Evolutionary conservation across 2,888 invertebrate species (phyloP).

Genomic region (Bellardia pandia): DNA sequence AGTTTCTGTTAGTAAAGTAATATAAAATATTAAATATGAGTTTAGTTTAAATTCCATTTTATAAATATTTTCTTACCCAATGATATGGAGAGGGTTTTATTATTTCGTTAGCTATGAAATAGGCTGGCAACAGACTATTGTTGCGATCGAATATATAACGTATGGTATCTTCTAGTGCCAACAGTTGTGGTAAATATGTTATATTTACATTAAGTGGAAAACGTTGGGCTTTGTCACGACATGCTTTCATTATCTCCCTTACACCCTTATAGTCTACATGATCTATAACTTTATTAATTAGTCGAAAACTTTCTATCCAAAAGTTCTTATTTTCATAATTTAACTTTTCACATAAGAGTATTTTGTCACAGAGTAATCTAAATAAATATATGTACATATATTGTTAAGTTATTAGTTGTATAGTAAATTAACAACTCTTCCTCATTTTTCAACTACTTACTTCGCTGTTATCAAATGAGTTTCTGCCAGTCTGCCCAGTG

Average conservation of each 20-base stretch:
- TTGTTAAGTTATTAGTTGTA: too few relatives aligned
- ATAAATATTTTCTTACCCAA: conserved; percentile 87
- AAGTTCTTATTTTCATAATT: conserved; percentile 91
- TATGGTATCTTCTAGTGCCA: conserved; percentile 92
- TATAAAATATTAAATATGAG: neutral
- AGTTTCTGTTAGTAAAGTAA: conserved; percentile 87
- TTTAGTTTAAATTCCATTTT: neutral
- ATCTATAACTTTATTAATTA: conserved; percentile 93
- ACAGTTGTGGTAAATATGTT: conserved; percentile 91
- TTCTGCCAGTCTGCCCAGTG: conserved; percentile 91
- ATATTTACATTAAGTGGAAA: conserved; percentile 92
- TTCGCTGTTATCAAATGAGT: conserved; percentile 90
- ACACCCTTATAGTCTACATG: conserved; percentile 98
- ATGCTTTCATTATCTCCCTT: conserved; percentile 95
- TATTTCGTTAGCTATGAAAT: conserved; percentile 97
- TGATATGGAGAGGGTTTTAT: conserved; percentile 90
- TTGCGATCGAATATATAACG: conserved; percentile 96
- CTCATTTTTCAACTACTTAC: conserved; percentile 84
- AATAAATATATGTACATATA: neutral
- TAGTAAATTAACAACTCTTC: too few relatives aligned
- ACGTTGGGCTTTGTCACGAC: conserved; percentile 94
- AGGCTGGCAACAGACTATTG: conserved; percentile 95
- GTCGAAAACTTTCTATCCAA: conserved; percentile 94
- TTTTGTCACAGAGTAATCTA: conserved; percentile 94
- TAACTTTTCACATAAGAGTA: conserved; percentile 93